Evolutionary conservation across 2,888 invertebrate species (phyloP), one percentile per base, ranked within the genome.

Genomic region (Andrena fulva): DNA sequence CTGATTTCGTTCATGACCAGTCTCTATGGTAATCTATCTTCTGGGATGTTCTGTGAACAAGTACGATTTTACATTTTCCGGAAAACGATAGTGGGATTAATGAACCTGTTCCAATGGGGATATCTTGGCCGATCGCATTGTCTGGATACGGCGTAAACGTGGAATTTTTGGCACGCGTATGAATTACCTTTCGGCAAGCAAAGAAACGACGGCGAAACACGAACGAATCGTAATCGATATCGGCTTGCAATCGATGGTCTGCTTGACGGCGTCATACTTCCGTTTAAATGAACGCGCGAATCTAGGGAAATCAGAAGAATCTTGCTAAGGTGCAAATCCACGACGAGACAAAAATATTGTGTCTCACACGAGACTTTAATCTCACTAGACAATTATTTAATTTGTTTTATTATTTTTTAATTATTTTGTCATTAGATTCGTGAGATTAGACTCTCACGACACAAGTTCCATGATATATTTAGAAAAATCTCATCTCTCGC

Each of bases 1-100:
- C 8, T 64, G 68, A 84, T 67, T 35, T n/a, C 62, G 62, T 88
- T 88, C 87, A 87, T 87, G 67, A 33, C 63, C 78, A 66, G 5
- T 56, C 20, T 52, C 31, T n/a, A 10, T 7, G 35, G 6, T n/a
- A 12, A 7, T 42, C 42, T 2, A 8, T n/a, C 27, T 16, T 0
- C 16, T 16, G 8, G 16, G 6, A n/a, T 48, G 8, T 27, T 71
- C 1, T 7, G 52, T 20, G 8, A 20, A 20, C 20, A 20, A 52
- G 7, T 2, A 20, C 24, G 8, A 6, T 35, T 75, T 75, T 27
- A 29, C 20, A 75, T 70, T 33, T 70, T 62, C 12, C 7, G 27
- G 31, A 29, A 20, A 12, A 52, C 7, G 20, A 6, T 52, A 33
- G 16, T 1, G 2, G 2, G 6, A 20, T 60, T n/a, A n/a, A 0